Conservation (phyloP, 2,888 invertebrate genomes). For the Atrina japonica region DNA sequence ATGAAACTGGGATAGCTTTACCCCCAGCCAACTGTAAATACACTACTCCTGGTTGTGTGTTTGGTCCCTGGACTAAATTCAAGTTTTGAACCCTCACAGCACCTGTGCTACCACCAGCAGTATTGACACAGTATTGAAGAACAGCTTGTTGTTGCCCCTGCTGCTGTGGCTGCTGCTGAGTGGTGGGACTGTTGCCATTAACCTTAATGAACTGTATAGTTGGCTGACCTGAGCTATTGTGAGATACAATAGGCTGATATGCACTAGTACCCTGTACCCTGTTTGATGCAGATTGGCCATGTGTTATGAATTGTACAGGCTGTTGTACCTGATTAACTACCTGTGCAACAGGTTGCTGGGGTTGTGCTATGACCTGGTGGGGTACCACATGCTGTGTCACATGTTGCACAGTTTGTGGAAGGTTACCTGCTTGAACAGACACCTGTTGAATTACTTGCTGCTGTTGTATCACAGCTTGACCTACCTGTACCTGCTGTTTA, state of each 20-base stretch:
- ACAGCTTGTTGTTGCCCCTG: conserved; percentile 30
- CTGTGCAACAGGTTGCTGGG: conserved; percentile 22
- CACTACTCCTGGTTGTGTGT: conserved; percentile 37
- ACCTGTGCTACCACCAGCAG: conserved; percentile 8
- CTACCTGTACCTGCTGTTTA: background rate
- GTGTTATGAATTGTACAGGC: conserved; percentile 12
- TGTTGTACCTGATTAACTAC: conserved; percentile 9
- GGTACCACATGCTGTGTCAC: conserved; percentile 9
- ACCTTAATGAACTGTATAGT: conserved; percentile 37
- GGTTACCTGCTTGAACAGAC: conserved; percentile 16
- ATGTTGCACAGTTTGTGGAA: conserved; percentile 35
- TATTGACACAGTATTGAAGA: conserved; percentile 39
- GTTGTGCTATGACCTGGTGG: conserved; percentile 3
- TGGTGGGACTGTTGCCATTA: conserved; percentile 9
- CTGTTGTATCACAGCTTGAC: conserved; percentile 15
- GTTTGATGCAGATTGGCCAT: background rate
- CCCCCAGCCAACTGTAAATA: conserved; percentile 41
- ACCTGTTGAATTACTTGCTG: conserved; percentile 29
- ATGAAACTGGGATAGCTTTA: conserved; percentile 42
- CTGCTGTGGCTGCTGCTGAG: conserved; percentile 4
- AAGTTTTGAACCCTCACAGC: conserved; percentile 22
- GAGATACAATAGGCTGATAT: conserved; percentile 36
- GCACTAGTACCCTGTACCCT: background rate
- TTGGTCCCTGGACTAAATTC: background rate
- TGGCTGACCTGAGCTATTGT: conserved; percentile 37